Base-by-base conservation (phyloP, 2,113 vertebrate genomes). In the Epinephelus cyanopodus region DNA sequence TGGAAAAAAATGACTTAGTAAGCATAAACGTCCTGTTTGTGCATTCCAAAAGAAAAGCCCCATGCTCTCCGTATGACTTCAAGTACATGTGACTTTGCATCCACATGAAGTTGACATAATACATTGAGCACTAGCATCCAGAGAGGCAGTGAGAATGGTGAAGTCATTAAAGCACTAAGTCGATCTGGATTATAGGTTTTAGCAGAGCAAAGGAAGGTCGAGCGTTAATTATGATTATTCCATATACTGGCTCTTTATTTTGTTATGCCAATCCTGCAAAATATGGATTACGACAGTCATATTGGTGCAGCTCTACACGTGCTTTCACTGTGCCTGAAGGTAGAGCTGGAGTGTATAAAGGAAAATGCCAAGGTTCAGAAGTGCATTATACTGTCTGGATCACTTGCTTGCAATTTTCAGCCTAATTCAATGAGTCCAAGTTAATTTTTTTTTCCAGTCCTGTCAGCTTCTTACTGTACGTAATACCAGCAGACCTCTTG, bases 151-250 rank as follows among this genome's bases (percentile, higher is more conserved):
- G 56, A 83, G 80, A 90, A 72, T 37, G 70, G 62, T 74, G 58
- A 78, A 89, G 83, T 89, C 85, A 90, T 91, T 89, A 90, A 74
- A 79, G 52, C 60, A 39, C 75, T 91, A 88, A 92, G 83, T 91
- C 70, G 47, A 88, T 92, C 85, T 87, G 87, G 90, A 90, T 93
- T 93, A 91, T 64, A 83, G 89, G 82, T 90, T 91, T 90, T 82
- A 92, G 72, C 82, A 42, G 74, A 75, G 89, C 79, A 85, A 74
- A 82, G 77, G 69, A 87, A 89, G 77, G 87, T 82, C 23, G 70
- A 79, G 82, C 79, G 75, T 89, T 92, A 87, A 92, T 92, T 92
- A 86, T 67, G 78, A 90, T 87, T 92, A 85, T 90, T 91, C 85
- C 76, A 81, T 88, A 84, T 85, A 84, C 77, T 77, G 70, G 56